Base-by-base conservation (phyloP, 2,113 vertebrate genomes). In the Progne subis region DNA sequence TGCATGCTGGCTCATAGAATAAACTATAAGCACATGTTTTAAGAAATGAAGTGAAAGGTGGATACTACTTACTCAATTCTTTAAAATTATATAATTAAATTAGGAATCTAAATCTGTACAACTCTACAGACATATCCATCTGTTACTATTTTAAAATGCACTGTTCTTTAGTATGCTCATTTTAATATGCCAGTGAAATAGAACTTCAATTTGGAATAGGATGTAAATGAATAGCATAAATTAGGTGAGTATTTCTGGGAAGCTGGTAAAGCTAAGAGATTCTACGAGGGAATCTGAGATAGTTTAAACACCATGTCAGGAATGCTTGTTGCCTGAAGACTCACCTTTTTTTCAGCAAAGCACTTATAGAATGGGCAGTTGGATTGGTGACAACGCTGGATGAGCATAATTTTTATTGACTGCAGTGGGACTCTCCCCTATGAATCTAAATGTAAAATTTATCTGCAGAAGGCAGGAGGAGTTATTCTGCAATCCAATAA, bases 371-470 rank as follows among this genome's bases (percentile, higher is more conserved):
- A 86, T 64, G 59, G 64, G 29, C 43, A 57, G 47, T n/a, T 64
- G 70, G 46, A 21, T 16, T 80, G 89, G 70, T 64, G 65, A 68
- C 53, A 72, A 64, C 0, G 0, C 53, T 86, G 79, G n/a, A 64
- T 81, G 52, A 78, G 68, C 72, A 79, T 72, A 92, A 49, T 92
- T 95, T 92, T 94, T 92, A 92, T 94, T 95, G 84, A 91, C 83
- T 94, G 83, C 86, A 82, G 77, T 72, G 61, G 74, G 56, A 94
- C 61, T 91, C 26, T 8, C 56, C 67, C 61, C 77, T 89, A 29
- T n/a, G 50, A 32, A 88, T 86, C 65, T 78, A 94, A 93, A 97
- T 81, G 88, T 93, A 94, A 96, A 93, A 95, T 90, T 94, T 95
- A 92, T 95, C 95, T 93, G 72, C 72, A 88, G 93, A 83, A 92